Conservation (phyloP, 2,888 invertebrate genomes). For the Chelonus formosanus region DNA sequence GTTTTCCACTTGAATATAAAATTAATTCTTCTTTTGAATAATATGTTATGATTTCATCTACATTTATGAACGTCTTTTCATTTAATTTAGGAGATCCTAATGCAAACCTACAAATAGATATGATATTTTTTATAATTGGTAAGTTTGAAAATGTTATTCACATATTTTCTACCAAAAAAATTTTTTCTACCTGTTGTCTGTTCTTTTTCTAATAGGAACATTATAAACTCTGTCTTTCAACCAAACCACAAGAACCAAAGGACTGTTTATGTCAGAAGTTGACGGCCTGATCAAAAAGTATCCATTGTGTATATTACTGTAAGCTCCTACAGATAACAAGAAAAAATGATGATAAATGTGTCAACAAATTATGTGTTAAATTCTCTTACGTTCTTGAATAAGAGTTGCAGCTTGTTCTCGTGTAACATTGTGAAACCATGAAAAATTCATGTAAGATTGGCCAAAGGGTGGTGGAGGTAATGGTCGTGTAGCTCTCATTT, state of each 20-base stretch:
- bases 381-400: constrained; percentile 54
- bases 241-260: constrained; percentile 63
- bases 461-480: constrained; percentile 55
- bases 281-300: constrained; percentile 63
- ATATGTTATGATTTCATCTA: constrained; percentile 61
- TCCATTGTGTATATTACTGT: constrained; percentile 56
- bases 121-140: neutral
- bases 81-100: constrained; percentile 61
- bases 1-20: constrained; percentile 55
- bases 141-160: neutral
- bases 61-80: constrained; percentile 58
- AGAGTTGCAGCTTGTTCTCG: constrained; percentile 56
- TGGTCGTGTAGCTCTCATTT: constrained; percentile 56
- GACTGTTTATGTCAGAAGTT: constrained; percentile 58
- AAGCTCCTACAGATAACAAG: constrained; percentile 48
- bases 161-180: constrained; percentile 8
- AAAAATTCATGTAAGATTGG: constrained; percentile 53
- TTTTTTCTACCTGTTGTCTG: constrained; percentile 57
- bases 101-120: constrained; percentile 53
- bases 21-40: constrained; percentile 58
- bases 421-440: constrained; percentile 60
- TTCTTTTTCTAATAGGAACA: constrained; percentile 60
- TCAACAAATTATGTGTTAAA: too few species aligned
- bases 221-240: constrained; percentile 62
- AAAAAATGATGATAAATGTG: neutral